These are phyloP conservation scores for Hoplostethus atlanticus DNA, from an alignment of 2,797 vertebrate genomes.

Conservation along the genomic window DNA sequence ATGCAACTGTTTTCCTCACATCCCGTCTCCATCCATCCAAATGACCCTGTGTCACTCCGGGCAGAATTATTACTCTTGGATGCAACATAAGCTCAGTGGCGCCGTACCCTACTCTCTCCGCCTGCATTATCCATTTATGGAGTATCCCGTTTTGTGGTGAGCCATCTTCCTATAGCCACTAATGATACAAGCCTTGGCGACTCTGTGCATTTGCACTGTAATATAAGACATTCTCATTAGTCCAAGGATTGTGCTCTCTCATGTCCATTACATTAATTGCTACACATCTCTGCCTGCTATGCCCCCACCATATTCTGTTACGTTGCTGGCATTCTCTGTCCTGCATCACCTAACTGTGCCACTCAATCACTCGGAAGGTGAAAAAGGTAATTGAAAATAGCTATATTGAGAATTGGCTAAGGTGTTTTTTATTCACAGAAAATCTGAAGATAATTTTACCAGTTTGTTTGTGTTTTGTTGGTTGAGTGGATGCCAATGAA, in stretches of 20 bases:
- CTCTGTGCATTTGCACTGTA: slow-evolving; percentile 80
- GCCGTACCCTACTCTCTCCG: slow-evolving; percentile 73
- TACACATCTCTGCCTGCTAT: slow-evolving; percentile 73
- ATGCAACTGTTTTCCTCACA: slow-evolving; percentile 56
- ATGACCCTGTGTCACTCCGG: slow-evolving; percentile 72
- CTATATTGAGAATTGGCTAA: slow-evolving; percentile 43
- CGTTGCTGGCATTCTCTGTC: slow-evolving; percentile 55
- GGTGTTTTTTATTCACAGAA: slow-evolving; percentile 47
- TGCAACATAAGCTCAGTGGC: slow-evolving; percentile 74
- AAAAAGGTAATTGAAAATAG: slow-evolving; percentile 68
- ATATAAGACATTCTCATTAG: slow-evolving; percentile 83
- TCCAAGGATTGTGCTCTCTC: slow-evolving; percentile 67
- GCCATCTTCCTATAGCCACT: slow-evolving; percentile 78
- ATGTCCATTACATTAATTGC: slow-evolving; percentile 87
- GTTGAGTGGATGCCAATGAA: slow-evolving; percentile 70
- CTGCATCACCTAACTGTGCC: slow-evolving; percentile 53
- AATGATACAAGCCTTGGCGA: slow-evolving; percentile 78
- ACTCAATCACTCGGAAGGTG: slow-evolving; percentile 56
- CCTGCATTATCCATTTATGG: slow-evolving; percentile 80
- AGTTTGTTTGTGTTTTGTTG: slow-evolving; percentile 77
- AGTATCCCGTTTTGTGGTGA: slow-evolving; percentile 79
- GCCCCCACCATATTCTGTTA: slow-evolving; percentile 74
- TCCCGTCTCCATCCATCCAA: slow-evolving; percentile 69
- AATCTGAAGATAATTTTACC: slow-evolving; percentile 55
- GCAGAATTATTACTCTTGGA: slow-evolving; percentile 80